Base-by-base conservation (phyloP, 2,888 invertebrate species). In the Netelia fuscicornis region DNA sequence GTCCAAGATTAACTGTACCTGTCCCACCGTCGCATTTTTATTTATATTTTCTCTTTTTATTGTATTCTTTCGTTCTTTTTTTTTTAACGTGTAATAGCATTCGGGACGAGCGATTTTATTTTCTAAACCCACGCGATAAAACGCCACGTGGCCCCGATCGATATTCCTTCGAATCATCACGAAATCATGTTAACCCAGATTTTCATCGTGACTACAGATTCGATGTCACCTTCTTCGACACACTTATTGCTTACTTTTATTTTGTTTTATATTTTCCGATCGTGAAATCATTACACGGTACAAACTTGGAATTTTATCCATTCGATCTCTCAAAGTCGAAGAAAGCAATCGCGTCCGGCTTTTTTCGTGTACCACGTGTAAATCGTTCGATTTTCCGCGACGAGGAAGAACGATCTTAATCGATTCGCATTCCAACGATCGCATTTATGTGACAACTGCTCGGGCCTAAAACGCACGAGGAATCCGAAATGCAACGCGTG, bases 351-450 rank as follows among this genome's bases (percentile, higher is more conserved):
- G 58, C 37, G 37, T 37, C 6, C 6, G 17, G 64, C 58, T 80
- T 58, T 67, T 65, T 81, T 13, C 11, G 13, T 48, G 48, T 48
- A 13, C 13, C 2, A 48, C 48, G 11, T 13, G 72, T 37, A 86
- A 79, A 81, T 72, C 68, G 79, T 81, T 64, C 37, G 56, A 56
- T 65, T 80, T 80, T 84, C 13, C 42, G 64, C 70, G 20, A 20
- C 6, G 48, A 9, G 13, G 30, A 25, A 56, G 48, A 71, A 11
- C 37, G 58, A 64, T 54, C 81, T 76, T 56, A 54, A 81, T 81
- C 89, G 87, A 91, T 91, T 88, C 89, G 85, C 89, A 90, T 91
- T 91, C 89, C 87, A 85, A 64, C 81, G 86, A 88, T 90, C 87
- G 83, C 13, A 56, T 56, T 56, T 56, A 58, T 87, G 86, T 89